These are phyloP conservation scores for Festucalex cinctus DNA, from an alignment of 2,113 vertebrate genomes.

Conservation along the genomic window DNA sequence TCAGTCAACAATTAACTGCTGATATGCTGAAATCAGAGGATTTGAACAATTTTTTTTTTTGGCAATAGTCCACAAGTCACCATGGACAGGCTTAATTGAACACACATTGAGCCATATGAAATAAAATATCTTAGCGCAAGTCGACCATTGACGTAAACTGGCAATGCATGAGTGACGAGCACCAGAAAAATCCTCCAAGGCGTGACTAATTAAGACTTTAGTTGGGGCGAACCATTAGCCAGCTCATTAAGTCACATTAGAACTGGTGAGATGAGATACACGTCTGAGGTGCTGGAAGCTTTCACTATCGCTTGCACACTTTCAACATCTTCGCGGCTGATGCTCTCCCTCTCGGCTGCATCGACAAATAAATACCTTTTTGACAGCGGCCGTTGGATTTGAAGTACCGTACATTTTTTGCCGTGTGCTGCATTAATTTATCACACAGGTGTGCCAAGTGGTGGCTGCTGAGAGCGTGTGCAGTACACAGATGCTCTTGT, in stretches of 20 bases:
- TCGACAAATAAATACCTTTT: neutral
- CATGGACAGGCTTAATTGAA: no score
- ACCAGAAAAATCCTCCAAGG: slow-evolving; percentile 36
- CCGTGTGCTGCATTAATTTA: neutral
- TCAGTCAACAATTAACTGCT: no score
- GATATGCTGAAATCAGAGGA: no score
- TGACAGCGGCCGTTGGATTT: neutral
- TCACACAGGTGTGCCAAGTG: neutral
- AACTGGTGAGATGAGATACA: slow-evolving; percentile 53
- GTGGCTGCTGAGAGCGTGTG: no score
- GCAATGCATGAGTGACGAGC: neutral
- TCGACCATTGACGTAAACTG: neutral
- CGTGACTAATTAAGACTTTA: slow-evolving; percentile 44
- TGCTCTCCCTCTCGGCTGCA: neutral
- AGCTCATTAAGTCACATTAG: slow-evolving; percentile 66
- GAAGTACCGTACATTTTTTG: neutral
- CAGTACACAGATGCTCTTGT: neutral
- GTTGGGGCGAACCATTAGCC: slow-evolving; percentile 51
- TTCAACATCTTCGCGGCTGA: slow-evolving; percentile 7
- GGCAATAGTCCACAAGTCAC: no score
- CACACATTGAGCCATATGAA: neutral
- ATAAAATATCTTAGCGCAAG: neutral
- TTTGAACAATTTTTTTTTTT: no score
- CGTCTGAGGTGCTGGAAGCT: slow-evolving; percentile 28
- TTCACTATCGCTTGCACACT: slow-evolving; percentile 30